Conservation (phyloP, 2,888 invertebrate genomes). For the Brachyopa scutellaris region DNA sequence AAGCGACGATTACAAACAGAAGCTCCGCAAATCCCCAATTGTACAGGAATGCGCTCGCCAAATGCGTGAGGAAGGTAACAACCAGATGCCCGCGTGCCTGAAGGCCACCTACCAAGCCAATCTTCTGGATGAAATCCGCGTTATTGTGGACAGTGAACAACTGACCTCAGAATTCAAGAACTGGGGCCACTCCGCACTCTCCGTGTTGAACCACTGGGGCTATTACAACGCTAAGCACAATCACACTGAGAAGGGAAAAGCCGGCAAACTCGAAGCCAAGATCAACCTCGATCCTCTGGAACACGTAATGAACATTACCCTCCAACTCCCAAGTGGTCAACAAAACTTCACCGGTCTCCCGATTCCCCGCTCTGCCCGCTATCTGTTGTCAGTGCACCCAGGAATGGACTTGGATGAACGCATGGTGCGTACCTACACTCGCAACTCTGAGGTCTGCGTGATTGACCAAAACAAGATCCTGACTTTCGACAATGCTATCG, state of each 20-base stretch:
- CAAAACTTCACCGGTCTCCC: conserved; percentile 82
- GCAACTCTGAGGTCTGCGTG: conserved; percentile 82
- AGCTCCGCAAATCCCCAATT: conserved; percentile 82
- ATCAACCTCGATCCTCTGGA: conserved; percentile 82
- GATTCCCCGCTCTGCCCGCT: conserved; percentile 80
- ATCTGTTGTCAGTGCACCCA: conserved; percentile 83
- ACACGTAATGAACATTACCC: conserved; percentile 82
- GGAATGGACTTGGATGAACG: conserved; percentile 74
- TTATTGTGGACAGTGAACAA: conserved; percentile 83
- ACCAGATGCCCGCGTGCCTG: conserved; percentile 84
- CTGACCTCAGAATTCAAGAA: conserved; percentile 82
- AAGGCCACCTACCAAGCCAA: conserved; percentile 83
- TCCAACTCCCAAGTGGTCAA: conserved; percentile 81
- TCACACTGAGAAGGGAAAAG: conserved; percentile 81
- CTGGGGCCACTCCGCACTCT: conserved; percentile 82
- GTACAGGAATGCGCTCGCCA: conserved; percentile 82
- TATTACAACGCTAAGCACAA: conserved; percentile 83
- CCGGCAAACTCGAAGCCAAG: conserved; percentile 82
- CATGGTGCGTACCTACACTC: conserved; percentile 78
- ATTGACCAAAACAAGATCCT: conserved; percentile 84
- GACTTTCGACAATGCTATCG: conserved; percentile 87
- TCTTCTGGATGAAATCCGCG: conserved; percentile 83
- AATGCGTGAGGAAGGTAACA: conserved; percentile 83
- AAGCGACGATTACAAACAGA: conserved; percentile 82
- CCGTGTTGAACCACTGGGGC: conserved; percentile 81